Evolutionary conservation across 2,113 vertebrate species (phyloP), one percentile per base, ranked within the genome.

Genomic region (Phasianus colchicus): DNA sequence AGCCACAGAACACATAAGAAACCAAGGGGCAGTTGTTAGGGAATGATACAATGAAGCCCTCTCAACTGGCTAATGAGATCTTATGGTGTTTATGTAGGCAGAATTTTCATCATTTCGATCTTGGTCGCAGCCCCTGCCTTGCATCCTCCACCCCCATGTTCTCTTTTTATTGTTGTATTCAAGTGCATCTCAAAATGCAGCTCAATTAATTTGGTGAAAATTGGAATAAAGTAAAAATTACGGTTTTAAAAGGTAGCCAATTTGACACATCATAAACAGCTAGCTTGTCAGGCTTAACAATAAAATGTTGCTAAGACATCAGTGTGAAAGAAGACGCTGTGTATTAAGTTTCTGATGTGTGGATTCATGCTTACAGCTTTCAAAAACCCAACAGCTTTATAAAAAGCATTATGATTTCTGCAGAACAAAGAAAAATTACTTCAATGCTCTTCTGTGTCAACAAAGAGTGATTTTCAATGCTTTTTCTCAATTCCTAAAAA

Each of bases 281-380:
- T 75, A 86, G 34, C 34, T 95, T 93, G 94, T 89, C 91, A 96
- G 32, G 16, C 73, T 88, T 92, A 91, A 80, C 75, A 86, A 91
- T 78, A 89, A 74, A 88, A 74, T 63, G 32, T 63, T 96, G 72
- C 78, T 86, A 88, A 93, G 79, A 81, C 36, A 88, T 93, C 84
- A 38, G 4, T 12, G 3, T 64, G 71, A 45, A 90, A 88, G 67
- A 92, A 77, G 64, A 91, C 34, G 77, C 22, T 87, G 67, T 61
- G 36, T 71, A 43, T 87, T 84, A 95, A 48, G 42, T 92, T 94
- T 92, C 88, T 95, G 94, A 95, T 88, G 88, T 75, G 55, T 80
- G 75, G 65, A 90, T 90, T 94, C 65, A 48, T 89, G 73, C 95
- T 95, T 95, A 75, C 73, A 90, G 69, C 45, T 89, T 95, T 91